phyloP scores from a whole-genome alignment of 2,797 vertebrate genomes.

The Paratrypauchen microcephalus region DNA sequence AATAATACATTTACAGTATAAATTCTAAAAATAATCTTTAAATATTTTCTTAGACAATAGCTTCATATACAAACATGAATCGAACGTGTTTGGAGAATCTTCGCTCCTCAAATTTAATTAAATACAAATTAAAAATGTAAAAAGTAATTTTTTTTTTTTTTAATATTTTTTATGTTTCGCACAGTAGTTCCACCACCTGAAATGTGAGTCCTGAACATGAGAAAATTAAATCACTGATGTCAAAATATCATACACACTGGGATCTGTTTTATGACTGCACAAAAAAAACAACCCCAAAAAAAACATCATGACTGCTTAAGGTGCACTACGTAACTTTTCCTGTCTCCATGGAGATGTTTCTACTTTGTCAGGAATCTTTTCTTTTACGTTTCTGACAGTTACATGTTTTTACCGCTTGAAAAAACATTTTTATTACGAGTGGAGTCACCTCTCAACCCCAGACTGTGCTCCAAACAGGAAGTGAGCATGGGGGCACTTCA shows the following conservation, averaged over 20 bases:
- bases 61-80: slow-evolving; percentile 74
- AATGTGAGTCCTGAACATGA: not conserved
- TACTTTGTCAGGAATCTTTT: no score
- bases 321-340: not conserved
- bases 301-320: not conserved
- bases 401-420: no score
- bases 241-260: not conserved
- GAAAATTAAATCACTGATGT: not conserved
- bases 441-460: no score
- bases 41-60: slow-evolving; percentile 78
- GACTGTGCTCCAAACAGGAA: no score
- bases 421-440: no score
- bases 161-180: not conserved
- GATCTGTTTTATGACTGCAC: no score
- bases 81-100: slow-evolving; percentile 53
- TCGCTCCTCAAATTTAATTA: slow-evolving; percentile 9
- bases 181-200: slow-evolving; percentile 8
- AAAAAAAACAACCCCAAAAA: no score
- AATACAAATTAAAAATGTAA: not conserved
- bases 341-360: no score
- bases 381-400: no score
- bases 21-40: slow-evolving; percentile 83
- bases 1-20: slow-evolving; percentile 60
- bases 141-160: not conserved
- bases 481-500: no score